Conservation (phyloP, 2,113 vertebrate species). For the Calidris pugnax region DNA sequence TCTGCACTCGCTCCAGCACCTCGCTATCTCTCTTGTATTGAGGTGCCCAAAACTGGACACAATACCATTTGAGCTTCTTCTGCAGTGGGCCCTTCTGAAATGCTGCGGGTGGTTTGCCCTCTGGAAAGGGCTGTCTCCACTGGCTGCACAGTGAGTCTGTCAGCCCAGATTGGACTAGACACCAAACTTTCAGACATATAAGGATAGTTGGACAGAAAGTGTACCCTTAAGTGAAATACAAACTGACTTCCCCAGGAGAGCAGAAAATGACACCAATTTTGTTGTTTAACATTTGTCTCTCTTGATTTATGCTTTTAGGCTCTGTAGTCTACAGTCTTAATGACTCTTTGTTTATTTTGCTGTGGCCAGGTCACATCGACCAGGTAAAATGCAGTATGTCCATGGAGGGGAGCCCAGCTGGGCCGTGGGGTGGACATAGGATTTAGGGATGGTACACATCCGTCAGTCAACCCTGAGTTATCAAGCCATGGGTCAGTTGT, state of each 20-base stretch:
- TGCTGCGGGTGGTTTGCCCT: neutral
- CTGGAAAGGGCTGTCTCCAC: neutral
- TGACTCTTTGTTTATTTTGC: neutral
- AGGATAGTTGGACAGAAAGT: neutral
- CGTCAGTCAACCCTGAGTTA: neutral
- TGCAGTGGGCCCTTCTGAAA: neutral
- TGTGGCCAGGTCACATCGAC: neutral
- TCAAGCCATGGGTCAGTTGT: neutral
- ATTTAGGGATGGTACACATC: neutral
- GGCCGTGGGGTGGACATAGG: neutral
- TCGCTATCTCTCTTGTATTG: no score
- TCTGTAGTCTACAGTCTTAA: neutral
- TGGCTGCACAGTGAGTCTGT: fast-evolving
- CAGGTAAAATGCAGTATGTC: neutral
- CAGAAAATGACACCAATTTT: neutral
- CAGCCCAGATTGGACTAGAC: neutral
- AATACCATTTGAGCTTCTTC: neutral
- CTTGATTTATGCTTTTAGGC: neutral
- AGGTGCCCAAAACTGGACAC: no score
- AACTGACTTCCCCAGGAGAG: neutral
- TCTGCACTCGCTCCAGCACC: no score
- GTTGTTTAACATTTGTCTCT: neutral
- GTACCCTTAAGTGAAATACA: neutral
- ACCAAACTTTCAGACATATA: neutral
- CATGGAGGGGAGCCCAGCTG: neutral